These are phyloP conservation scores for Xiphorhynchus elegans DNA, from an alignment of 2,113 vertebrate species.

Conservation along the genomic window DNA sequence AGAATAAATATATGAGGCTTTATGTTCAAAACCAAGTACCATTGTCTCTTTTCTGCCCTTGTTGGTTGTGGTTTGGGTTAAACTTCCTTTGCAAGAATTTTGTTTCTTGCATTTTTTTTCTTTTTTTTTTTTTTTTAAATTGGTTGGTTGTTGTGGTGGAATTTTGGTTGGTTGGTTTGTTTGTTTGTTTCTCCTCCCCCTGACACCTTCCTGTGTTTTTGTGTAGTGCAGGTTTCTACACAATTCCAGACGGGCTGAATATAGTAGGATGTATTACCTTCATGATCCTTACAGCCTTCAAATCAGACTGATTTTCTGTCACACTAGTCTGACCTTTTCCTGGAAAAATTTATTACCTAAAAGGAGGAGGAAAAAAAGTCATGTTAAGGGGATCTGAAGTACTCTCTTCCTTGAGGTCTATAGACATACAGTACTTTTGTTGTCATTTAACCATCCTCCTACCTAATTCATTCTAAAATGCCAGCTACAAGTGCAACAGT, in stretches of 20 bases:
- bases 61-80: not conserved
- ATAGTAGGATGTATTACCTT: not conserved
- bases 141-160: not conserved
- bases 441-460: not conserved
- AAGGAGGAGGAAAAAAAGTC: not conserved
- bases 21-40: not conserved
- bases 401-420: not conserved
- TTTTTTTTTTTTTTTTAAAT: not conserved
- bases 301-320: conserved; percentile 61
- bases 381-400: not conserved
- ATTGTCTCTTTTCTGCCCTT: not conserved
- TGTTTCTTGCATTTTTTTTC: not conserved
- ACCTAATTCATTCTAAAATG: conserved; percentile 12
- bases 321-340: conserved; percentile 40
- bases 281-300: conserved; percentile 41
- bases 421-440: conserved; percentile 27
- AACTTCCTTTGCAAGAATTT: not conserved
- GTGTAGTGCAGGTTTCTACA: not conserved
- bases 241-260: not conserved
- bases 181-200: fast-evolving
- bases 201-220: not conserved
- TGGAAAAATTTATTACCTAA: conserved; percentile 27
- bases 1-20: not conserved
- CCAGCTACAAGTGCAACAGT: conserved; percentile 1
- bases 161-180: no score